A percentile compares a stretch with the other conserved stretches of the same genome.
phyloP scores from a whole-genome alignment of 2,888 invertebrate genomes.

The Iphiclides podalirius region DNA sequence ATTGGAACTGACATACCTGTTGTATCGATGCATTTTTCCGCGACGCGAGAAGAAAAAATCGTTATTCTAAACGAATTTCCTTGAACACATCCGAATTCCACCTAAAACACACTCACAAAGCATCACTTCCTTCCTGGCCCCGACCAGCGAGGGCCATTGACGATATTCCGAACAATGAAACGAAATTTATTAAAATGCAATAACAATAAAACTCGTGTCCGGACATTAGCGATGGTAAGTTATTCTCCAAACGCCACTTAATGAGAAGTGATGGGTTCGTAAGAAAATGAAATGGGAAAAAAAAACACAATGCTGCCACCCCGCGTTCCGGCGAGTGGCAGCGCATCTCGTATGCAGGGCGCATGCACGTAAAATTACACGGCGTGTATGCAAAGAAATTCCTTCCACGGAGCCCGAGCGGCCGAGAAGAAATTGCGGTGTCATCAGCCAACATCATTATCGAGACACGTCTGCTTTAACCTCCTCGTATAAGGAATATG shows the following conservation, averaged over 20 bases:
- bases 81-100: conserved; percentile 21
- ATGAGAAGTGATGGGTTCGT: conserved; percentile 80
- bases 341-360: conserved; percentile 68
- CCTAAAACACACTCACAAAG: conserved; percentile 46
- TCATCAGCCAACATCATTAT: conserved; percentile 31
- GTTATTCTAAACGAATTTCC: too few relatives aligned
- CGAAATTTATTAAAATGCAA: conserved; percentile 74
- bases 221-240: conserved; percentile 77
- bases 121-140: conserved; percentile 68
- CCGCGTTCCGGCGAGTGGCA: conserved; percentile 54
- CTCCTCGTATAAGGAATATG: conserved; percentile 11
- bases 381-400: conserved; percentile 70
- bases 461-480: conserved; percentile 20
- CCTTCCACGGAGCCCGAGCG: conserved; percentile 43
- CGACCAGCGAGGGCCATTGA: conserved; percentile 61
- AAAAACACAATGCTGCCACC: conserved; percentile 63
- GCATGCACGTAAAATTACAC: conserved; percentile 67
- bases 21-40: too few relatives aligned
- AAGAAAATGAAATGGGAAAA: conserved; percentile 64
- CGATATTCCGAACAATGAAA: conserved; percentile 62
- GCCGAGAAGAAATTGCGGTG: conserved; percentile 47
- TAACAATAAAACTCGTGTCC: conserved; percentile 79
- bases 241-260: conserved; percentile 79
- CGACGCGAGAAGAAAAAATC: too few relatives aligned
- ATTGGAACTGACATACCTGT: too few relatives aligned